Evolutionary conservation across 2,797 vertebrate genomes (phyloP).

Genomic region (Acanthornis magna): DNA sequence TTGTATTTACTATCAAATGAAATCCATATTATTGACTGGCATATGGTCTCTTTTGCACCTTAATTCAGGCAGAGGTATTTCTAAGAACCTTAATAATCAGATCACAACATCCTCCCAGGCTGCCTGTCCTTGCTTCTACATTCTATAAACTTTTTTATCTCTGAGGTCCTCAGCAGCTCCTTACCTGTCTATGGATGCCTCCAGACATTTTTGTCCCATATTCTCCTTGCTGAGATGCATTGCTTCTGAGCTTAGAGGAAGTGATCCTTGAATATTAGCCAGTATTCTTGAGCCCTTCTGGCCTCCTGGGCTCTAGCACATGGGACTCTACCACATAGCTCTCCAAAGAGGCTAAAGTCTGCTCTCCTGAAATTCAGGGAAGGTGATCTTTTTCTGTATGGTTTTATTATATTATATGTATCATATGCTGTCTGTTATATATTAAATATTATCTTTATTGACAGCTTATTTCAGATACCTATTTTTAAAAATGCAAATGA

Average conservation of each 20-base stretch:
- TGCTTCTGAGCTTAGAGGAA: not conserved
- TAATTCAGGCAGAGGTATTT: too few relatives aligned
- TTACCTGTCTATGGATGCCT: not conserved
- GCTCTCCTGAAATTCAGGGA: not conserved
- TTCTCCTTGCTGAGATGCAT: not conserved
- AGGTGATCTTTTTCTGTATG: rapidly evolving
- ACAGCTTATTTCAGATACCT: not conserved
- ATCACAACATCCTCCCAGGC: not conserved
- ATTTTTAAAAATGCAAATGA: not conserved
- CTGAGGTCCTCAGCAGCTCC: not conserved
- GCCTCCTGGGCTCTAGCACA: not conserved
- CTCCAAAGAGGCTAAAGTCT: not conserved
- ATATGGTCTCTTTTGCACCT: too few relatives aligned
- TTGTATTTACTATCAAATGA: too few relatives aligned
- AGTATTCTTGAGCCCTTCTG: not conserved
- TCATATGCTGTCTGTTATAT: not conserved
- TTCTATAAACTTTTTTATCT: not conserved
- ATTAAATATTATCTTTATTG: not conserved
- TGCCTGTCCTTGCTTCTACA: not conserved
- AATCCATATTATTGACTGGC: too few relatives aligned
- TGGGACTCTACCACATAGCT: not conserved
- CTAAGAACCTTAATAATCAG: too few relatives aligned
- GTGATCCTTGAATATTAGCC: not conserved
- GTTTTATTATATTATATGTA: not conserved
- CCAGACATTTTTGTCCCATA: not conserved